A percentile compares a stretch with the other conserved stretches of the same genome.
phyloP scores from a whole-genome alignment of 1,140 invertebrate species.

The Pentalonia nigronervosa region DNA sequence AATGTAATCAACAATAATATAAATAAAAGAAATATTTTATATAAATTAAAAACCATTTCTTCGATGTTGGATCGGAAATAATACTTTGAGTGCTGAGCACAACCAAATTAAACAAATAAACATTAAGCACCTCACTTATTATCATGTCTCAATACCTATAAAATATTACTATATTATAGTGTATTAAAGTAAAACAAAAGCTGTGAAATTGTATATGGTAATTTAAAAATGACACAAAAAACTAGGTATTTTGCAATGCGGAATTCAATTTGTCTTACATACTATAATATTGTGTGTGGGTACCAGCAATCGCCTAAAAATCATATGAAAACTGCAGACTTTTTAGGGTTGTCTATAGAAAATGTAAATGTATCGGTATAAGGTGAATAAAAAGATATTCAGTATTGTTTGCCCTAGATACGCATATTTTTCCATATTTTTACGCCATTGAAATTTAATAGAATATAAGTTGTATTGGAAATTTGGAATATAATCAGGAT shows the following conservation, averaged over 20 bases:
- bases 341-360: not conserved
- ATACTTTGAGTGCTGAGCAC: too few species aligned
- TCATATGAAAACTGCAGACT: not conserved
- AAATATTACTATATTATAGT: not conserved
- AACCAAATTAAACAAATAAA: not conserved
- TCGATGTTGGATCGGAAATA: not conserved
- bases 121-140: not conserved
- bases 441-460: not conserved
- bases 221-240: not conserved
- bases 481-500: too few species aligned
- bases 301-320: not conserved
- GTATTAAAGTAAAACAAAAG: not conserved
- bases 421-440: not conserved
- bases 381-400: not conserved
- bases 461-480: not conserved
- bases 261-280: too few species aligned
- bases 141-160: not conserved
- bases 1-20: not conserved
- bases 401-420: not conserved
- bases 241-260: too few species aligned
- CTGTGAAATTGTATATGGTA: not conserved
- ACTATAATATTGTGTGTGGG: too few species aligned
- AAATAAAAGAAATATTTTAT: not conserved
- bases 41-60: not conserved
- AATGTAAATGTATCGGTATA: not conserved